Evolutionary conservation across 2,113 vertebrate species (phyloP).

Genomic region (Brienomyrus brachyistius): DNA sequence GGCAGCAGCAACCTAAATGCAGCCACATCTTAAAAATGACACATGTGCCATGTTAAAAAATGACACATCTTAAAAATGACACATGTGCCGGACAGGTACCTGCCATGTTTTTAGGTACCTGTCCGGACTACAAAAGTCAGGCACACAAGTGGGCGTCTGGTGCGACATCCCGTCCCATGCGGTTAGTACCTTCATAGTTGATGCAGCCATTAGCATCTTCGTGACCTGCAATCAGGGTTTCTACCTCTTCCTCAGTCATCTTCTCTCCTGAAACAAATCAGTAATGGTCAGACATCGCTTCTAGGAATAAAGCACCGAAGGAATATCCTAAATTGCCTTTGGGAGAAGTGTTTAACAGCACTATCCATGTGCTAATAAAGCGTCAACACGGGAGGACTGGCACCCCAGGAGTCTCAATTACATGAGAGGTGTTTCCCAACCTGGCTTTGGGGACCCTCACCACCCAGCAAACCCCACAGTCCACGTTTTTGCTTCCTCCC

Average conservation of each 20-base stretch:
- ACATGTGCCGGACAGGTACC: too few relatives aligned
- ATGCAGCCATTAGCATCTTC: slow-evolving; percentile 93
- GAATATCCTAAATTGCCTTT: not conserved
- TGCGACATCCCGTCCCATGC: not conserved
- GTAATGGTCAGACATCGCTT: not conserved
- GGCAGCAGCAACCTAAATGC: not conserved
- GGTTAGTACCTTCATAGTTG: slow-evolving; percentile 84
- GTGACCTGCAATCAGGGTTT: slow-evolving; percentile 79
- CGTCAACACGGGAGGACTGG: not conserved
- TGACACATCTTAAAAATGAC: not conserved
- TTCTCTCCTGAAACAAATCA: slow-evolving; percentile 71
- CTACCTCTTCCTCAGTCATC: slow-evolving; percentile 90
- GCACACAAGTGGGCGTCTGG: not conserved
- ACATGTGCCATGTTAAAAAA: too few relatives aligned
- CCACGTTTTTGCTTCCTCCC: not conserved
- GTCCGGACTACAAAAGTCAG: not conserved
- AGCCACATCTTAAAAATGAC: not conserved
- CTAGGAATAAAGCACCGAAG: not conserved
- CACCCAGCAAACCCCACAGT: not conserved
- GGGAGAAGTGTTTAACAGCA: not conserved
- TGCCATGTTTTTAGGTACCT: not conserved
- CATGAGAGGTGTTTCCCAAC: not conserved
- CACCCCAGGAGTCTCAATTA: not conserved
- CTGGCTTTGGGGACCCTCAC: not conserved
- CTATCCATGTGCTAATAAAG: not conserved